Percentiles rank a stretch among this genome's conserved stretches.
Evolutionary conservation across 1,140 invertebrate species (phyloP).

Genomic region (Episyrphus balteatus): DNA sequence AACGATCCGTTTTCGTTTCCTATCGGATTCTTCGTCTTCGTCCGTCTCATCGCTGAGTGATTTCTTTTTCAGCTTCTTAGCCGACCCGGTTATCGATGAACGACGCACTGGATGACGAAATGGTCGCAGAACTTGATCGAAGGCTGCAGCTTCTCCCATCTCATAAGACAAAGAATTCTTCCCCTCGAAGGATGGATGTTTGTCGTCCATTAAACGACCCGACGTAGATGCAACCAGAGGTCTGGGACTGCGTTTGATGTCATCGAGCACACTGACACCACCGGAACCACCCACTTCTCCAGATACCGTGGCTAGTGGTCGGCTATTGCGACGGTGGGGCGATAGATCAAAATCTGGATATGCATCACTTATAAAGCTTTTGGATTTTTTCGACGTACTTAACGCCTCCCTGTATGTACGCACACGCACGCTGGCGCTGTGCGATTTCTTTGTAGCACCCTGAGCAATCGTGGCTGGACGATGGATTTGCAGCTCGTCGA

Average conservation of each 20-base stretch:
- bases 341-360: conserved; percentile 31
- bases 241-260: conserved; percentile 32
- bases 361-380: conserved; percentile 34
- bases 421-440: conserved; percentile 31
- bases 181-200: conserved; percentile 31
- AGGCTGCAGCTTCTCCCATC: conserved; percentile 28
- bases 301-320: conserved; percentile 23
- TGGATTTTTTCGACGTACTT: conserved; percentile 35
- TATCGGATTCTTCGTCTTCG: conserved; percentile 40
- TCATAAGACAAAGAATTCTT: conserved; percentile 31
- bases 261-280: conserved; percentile 17
- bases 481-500: conserved; percentile 30
- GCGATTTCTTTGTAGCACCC: conserved; percentile 29
- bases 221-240: conserved; percentile 18
- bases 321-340: conserved; percentile 35
- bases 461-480: conserved; percentile 25
- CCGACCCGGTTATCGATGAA: conserved; percentile 21
- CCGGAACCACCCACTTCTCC: conserved; percentile 13
- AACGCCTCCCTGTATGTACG: conserved; percentile 31
- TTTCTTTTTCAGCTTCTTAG: conserved; percentile 30
- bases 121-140: conserved; percentile 27
- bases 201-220: conserved; percentile 30
- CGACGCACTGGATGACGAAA: conserved; percentile 31
- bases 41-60: conserved; percentile 33
- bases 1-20: conserved; percentile 50